These are phyloP conservation scores for Halocaridina rubra DNA, from an alignment of 2,888 invertebrate genomes.

Conservation along the genomic window DNA sequence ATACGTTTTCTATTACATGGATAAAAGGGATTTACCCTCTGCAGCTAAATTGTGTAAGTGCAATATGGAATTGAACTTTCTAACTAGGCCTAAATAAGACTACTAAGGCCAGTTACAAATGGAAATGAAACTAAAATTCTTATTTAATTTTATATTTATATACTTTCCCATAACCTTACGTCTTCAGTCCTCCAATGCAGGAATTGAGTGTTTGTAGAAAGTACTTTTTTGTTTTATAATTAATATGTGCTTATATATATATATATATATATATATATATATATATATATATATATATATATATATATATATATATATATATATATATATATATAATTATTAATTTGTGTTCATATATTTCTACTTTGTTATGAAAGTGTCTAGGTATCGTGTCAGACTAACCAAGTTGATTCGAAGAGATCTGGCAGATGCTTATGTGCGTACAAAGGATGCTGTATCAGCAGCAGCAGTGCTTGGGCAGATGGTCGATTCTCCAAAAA, in stretches of 20 bases:
- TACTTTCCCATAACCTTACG: no score
- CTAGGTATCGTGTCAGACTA: constrained; percentile 74
- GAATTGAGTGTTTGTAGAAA: no score
- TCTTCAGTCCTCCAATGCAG: no score
- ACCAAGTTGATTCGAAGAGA: constrained; percentile 72
- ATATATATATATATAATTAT: not conserved
- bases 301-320: not conserved
- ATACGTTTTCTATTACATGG: constrained; percentile 74
- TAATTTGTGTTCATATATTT: not conserved
- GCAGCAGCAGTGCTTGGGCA: constrained; percentile 47
- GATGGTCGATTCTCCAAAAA: not conserved
- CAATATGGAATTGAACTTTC: no score
- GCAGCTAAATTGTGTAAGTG: constrained; percentile 75
- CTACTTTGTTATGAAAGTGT: constrained; percentile 63
- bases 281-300: not conserved
- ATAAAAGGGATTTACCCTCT: constrained; percentile 73
- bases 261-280: not conserved
- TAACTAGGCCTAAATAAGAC: no score
- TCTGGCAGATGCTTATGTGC: constrained; percentile 73
- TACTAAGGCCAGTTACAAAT: no score
- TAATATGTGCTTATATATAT: not conserved
- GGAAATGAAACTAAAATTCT: no score
- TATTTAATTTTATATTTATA: no score
- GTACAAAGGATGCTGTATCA: constrained; percentile 73
- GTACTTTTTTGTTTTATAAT: no score